These are phyloP conservation scores for Anthoscopus minutus DNA, from an alignment of 2,113 vertebrate genomes.

Conservation along the genomic window DNA sequence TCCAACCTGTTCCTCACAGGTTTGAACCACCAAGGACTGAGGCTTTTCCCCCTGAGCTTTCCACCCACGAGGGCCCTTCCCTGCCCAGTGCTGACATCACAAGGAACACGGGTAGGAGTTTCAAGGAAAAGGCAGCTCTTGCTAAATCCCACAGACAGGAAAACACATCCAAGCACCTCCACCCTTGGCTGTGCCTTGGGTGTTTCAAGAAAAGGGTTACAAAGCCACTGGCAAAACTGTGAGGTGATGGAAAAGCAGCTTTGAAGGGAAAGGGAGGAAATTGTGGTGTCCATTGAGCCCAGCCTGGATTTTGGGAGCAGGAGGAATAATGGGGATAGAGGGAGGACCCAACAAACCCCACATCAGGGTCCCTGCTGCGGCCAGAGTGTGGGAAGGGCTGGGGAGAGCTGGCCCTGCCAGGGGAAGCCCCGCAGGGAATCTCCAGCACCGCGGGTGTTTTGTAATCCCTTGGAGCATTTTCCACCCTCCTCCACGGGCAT, in stretches of 20 bases:
- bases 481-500: background rate
- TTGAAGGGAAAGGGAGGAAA: background rate
- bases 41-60: background rate
- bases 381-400: background rate
- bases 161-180: background rate
- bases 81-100: rapidly evolving
- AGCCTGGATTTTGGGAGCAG: background rate
- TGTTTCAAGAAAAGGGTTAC: background rate
- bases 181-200: background rate
- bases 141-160: background rate
- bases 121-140: background rate
- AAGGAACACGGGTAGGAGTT: background rate
- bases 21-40: background rate
- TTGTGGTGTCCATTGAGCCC: rapidly evolving
- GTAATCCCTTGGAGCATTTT: background rate
- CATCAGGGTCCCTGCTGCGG: rapidly evolving
- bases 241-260: background rate
- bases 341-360: background rate
- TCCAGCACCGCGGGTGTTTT: background rate
- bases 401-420: rapidly evolving
- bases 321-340: background rate
- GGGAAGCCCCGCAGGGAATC: conserved; percentile 6
- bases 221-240: background rate
- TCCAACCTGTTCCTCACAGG: rapidly evolving
- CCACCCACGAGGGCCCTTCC: background rate